A percentile compares a stretch with the other conserved stretches of the same genome.
Evolutionary conservation across 1,140 invertebrate species (phyloP).

Genomic region (Drosophila lacteicornis): DNA sequence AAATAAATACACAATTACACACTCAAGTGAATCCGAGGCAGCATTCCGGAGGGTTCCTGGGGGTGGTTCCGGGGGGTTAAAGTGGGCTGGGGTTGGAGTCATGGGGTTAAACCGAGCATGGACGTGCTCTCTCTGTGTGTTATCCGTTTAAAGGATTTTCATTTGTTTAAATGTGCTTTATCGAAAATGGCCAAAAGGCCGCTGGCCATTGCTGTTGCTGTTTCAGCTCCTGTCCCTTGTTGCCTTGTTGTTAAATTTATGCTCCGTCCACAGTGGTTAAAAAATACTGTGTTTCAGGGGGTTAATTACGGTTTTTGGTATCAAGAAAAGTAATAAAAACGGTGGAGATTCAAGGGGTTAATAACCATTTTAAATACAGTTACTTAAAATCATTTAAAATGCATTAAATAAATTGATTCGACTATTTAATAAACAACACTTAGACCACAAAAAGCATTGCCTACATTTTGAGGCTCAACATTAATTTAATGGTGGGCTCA

Average conservation of each 20-base stretch:
- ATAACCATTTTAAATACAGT: neutral
- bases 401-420: too few species aligned
- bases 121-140: slow-evolving; percentile 45
- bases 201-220: slow-evolving; percentile 29
- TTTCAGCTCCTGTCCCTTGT: slow-evolving; percentile 32
- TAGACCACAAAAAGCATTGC: neutral
- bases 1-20: slow-evolving; percentile 84
- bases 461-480: neutral
- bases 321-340: neutral
- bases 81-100: slow-evolving; percentile 35
- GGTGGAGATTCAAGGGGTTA: neutral
- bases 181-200: slow-evolving; percentile 77
- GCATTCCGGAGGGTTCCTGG: slow-evolving; percentile 4
- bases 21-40: slow-evolving; percentile 71
- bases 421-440: too few species aligned
- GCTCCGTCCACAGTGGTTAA: slow-evolving; percentile 37
- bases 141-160: slow-evolving; percentile 82
- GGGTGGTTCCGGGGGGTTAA: slow-evolving; percentile 15
- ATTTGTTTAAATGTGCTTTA: slow-evolving; percentile 83
- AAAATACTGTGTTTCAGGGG: slow-evolving; percentile 1
- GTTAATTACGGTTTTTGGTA: neutral
- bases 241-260: slow-evolving; percentile 47
- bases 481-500: neutral
- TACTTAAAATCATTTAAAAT: too few species aligned
- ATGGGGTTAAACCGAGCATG: slow-evolving; percentile 62